Percentiles rank a stretch among this genome's conserved stretches.
Conservation (phyloP, 2,888 invertebrate species). For the Vandiemenella viatica region DNA sequence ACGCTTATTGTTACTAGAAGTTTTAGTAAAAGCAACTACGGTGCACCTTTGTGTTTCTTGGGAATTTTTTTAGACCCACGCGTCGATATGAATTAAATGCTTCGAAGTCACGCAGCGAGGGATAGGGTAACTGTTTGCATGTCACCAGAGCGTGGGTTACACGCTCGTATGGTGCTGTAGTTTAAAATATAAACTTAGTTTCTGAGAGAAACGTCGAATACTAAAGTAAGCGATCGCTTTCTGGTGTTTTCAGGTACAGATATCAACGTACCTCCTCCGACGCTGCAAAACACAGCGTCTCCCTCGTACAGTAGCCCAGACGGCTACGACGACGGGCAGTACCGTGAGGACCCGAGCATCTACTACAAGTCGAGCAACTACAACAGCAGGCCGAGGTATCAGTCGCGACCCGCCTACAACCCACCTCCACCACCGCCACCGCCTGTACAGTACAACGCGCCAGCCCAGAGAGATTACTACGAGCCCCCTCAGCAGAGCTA, state of each 20-base stretch:
- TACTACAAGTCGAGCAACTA: slow-evolving; percentile 54
- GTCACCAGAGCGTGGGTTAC: too few species aligned
- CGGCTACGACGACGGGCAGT: slow-evolving; percentile 72
- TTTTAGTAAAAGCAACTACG: too few species aligned
- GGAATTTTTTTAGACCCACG: too few species aligned
- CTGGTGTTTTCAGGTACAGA: slow-evolving; percentile 53
- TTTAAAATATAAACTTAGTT: too few species aligned
- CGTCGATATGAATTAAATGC: too few species aligned
- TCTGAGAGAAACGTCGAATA: too few species aligned
- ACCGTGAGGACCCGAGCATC: slow-evolving; percentile 65
- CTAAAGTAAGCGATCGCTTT: too few species aligned
- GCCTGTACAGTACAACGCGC: neutral
- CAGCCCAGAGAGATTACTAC: slow-evolving; percentile 3
- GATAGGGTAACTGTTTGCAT: too few species aligned
- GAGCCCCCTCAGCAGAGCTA: slow-evolving; percentile 24
- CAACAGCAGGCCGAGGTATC: slow-evolving; percentile 24
- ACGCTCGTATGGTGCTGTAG: too few species aligned
- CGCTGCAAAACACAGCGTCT: slow-evolving; percentile 35
- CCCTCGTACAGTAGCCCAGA: slow-evolving; percentile 34
- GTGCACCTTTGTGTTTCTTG: too few species aligned
- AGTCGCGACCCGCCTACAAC: slow-evolving; percentile 19
- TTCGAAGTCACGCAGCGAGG: too few species aligned
- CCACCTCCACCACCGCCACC: slow-evolving; percentile 10
- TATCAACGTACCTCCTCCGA: slow-evolving; percentile 73
- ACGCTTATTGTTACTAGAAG: too few species aligned